A percentile compares a stretch with the other conserved stretches of the same genome.
Conservation (phyloP, 2,888 invertebrate genomes). For the Melipona beecheii region DNA sequence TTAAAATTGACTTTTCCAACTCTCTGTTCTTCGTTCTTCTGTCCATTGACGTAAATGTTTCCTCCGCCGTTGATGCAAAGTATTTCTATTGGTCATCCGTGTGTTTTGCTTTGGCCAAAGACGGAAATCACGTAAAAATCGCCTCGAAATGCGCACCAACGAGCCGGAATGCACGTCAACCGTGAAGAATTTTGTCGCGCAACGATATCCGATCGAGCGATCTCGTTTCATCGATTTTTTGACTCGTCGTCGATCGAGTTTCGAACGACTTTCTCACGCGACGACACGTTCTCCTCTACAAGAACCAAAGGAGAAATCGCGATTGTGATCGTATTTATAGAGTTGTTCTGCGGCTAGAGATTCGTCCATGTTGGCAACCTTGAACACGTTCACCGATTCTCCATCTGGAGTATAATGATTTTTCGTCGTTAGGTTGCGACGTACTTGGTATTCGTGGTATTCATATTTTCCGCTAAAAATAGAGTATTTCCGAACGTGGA, state of each 20-base stretch:
- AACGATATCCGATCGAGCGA: conserved; percentile 32
- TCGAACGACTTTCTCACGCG: conserved; percentile 50
- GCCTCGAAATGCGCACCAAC: conserved; percentile 1
- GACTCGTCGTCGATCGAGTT: conserved; percentile 37
- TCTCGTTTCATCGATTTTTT: conserved; percentile 48
- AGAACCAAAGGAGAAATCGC: conserved; percentile 33
- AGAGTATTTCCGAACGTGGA: conserved; percentile 71
- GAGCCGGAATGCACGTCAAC: conserved; percentile 15
- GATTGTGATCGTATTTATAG: conserved; percentile 44
- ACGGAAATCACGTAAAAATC: conserved; percentile 28
- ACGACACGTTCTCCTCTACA: conserved; percentile 22
- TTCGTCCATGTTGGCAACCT: conserved; percentile 23
- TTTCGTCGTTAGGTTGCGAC: neutral
- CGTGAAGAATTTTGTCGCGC: conserved; percentile 34
- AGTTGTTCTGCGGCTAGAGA: conserved; percentile 17
- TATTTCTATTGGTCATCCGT: neutral
- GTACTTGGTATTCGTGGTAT: conserved; percentile 15
- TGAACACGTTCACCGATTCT: conserved; percentile 17
- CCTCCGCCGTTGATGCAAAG: neutral
- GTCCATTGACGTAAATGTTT: neutral
- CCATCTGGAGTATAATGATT: neutral
- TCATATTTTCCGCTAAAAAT: conserved; percentile 72
- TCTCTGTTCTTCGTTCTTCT: neutral
- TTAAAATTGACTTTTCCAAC: neutral
- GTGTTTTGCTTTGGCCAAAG: neutral